Evolutionary conservation across 2,113 vertebrate genomes (phyloP), one percentile per base, ranked within the genome.

Genomic region (Hydropotes inermis): DNA sequence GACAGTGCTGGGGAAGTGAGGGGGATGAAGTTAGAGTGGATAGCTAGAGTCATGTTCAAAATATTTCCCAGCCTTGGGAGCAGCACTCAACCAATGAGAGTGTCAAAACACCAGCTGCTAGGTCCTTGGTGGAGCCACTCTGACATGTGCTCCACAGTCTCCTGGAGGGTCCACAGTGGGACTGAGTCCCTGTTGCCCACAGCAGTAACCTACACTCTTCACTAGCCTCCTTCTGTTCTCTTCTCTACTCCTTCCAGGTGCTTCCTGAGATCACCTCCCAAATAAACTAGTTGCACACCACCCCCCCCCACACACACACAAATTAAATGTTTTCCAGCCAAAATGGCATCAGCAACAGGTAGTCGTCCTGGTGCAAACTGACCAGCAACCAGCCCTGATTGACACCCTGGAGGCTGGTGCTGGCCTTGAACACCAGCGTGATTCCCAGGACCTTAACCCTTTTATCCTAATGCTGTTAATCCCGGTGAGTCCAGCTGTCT

Each of bases 271-370:
- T 6, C 64, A 23, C 64, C 9, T 36, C n/a, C n/a, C n/a, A 70
- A 36, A 70, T 36, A 36, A 70, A 70, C n/a, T 70, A 11, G n/a
- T 36, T 70, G 64, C 64, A 70, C 19, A 19, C 33, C 33, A 4
- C 3, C 4, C 33, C 17, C 33, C 8, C 30, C 0, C 25, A 14
- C 60, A 30, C 12, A 16, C 30, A 64, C 0, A n/a, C 1, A 19
- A 64, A n/a, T 17, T 67, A 70, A 70, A 21, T 36, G 36, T 70
- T 70, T 70, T n/a, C n/a, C n/a, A 70, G n/a, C 64, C n/a, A 36
- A n/a, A 70, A 23, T 10, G n/a, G 19, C 17, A 0, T 33, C 54
- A n/a, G 12, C 43, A 74, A 21, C 3, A 12, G 0, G 6, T 50
- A 10, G 25, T 25, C 1, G 3, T 33, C 9, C 6, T 27, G 60